Evolutionary conservation across 1,140 invertebrate genomes (phyloP), one percentile per base, ranked within the genome.

Genomic region (Ceratosolen fusciceps): DNA sequence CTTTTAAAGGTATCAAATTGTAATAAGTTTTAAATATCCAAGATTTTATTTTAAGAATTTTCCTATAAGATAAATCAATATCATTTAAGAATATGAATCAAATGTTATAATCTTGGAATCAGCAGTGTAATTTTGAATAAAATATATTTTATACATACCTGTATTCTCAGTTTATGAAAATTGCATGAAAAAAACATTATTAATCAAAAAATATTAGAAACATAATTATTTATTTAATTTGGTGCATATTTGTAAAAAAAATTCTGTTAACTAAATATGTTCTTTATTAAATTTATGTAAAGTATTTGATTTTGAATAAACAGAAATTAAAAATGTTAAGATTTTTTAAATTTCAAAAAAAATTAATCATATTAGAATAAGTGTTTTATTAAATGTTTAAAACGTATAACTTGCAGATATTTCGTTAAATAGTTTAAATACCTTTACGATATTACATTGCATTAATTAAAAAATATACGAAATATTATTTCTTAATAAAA

Each of bases 111-210:
- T 52, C 37, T 49, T 52, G 21, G 47, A 65, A 58, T 43, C 60
- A 79, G 78, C 72, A 79, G 78, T 74, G 62, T 70, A 79, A 21
- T 58, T 67, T 74, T 60, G 2, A 74, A 54, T 19, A 54, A 60
- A 49, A 67, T 37, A 54, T 37, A 29, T 26, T 58, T 24, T 26
- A 54, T 67, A 54, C 74, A 37, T 54, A 76, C 74, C 74, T 68
- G 34, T 52, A 54, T 10, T 39, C 39, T 29, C 29, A 29, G 37
- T 16, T 29, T 21, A 47, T 26, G n/a, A 47, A n/a, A 5, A 65
- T 16, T 7, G 3, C 19, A 62, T 10, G 9, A 29, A 21, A 37
- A 8, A 16, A 65, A 65, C 34, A n/a, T 65, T 0, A n/a, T 2
- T 65, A 3, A 21, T 21, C n/a, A 34, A 34, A 1, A 10, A 21